Conservation (phyloP, 1,140 invertebrate species). For the Panulirus ornatus region DNA sequence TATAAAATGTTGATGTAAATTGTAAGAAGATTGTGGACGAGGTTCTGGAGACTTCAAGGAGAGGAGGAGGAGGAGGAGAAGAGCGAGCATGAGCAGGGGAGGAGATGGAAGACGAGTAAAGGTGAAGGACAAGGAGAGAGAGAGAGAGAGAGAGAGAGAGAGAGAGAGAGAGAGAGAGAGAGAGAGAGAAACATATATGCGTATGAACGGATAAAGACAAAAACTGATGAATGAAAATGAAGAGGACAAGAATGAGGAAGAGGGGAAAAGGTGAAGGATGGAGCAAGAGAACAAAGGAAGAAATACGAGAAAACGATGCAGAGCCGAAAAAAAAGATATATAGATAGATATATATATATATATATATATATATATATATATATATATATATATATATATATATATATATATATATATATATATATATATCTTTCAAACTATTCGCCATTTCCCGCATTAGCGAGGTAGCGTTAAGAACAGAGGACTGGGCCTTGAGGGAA, state of each 20-base stretch:
- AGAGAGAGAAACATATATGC: too few relatives aligned
- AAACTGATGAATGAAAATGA: background rate
- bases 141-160: background rate
- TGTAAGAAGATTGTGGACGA: conserved; percentile 73
- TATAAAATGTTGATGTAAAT: conserved; percentile 74
- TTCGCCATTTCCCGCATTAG: too few relatives aligned
- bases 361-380: background rate
- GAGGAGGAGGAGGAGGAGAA: conserved; percentile 37
- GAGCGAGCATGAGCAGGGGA: background rate
- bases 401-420: background rate
- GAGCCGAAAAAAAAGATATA: background rate
- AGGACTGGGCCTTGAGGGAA: too few relatives aligned
- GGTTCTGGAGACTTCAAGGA: conserved; percentile 56
- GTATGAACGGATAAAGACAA: background rate
- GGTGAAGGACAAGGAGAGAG: background rate
- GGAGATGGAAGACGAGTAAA: background rate
- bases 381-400: background rate
- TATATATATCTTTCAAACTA: too few relatives aligned
- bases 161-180: background rate
- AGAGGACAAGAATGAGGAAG: background rate
- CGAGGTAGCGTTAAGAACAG: too few relatives aligned
- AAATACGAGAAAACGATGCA: background rate
- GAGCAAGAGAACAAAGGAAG: background rate
- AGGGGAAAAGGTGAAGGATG: background rate
- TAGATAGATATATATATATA: too few relatives aligned